Conservation (phyloP, 2,797 vertebrate genomes). For the Ptychadena robeensis region DNA sequence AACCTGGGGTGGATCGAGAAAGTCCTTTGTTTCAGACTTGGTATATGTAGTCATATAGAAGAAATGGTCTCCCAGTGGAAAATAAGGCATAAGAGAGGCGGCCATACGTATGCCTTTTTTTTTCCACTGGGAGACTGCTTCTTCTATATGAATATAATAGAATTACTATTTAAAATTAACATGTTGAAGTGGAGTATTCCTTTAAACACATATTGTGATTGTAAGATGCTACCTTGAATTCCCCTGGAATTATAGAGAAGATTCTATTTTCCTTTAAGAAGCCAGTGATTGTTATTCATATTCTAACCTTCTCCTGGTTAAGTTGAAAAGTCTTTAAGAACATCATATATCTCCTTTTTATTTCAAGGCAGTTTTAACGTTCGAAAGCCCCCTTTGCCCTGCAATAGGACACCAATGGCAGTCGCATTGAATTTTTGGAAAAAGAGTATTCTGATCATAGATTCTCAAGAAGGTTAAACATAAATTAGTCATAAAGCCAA, state of each 20-base stretch:
- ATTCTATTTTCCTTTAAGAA: slow-evolving; percentile 41
- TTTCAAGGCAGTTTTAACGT: slow-evolving; percentile 64
- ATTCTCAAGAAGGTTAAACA: slow-evolving; percentile 86
- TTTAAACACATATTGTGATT: no score
- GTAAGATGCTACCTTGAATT: not conserved
- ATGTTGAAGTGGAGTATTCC: no score
- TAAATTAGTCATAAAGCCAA: slow-evolving; percentile 97
- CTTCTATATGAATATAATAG: no score
- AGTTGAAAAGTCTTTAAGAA: slow-evolving; percentile 59
- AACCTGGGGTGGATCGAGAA: no score
- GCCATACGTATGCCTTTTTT: no score
- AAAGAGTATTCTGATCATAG: slow-evolving; percentile 79
- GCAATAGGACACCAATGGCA: slow-evolving; percentile 67
- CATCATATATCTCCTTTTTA: slow-evolving; percentile 62
- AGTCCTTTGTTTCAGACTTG: no score
- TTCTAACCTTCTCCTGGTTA: slow-evolving; percentile 65
- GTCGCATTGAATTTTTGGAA: slow-evolving; percentile 75
- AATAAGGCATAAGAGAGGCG: no score
- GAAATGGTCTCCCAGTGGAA: no score
- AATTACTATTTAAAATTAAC: no score
- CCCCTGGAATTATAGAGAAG: not conserved
- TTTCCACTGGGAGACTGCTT: no score
- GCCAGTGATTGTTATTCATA: slow-evolving; percentile 67
- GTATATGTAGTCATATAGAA: no score
- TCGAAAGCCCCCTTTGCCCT: slow-evolving; percentile 66